These are phyloP conservation scores for Melolontha melolontha DNA, from an alignment of 2,888 invertebrate genomes.

Conservation along the genomic window DNA sequence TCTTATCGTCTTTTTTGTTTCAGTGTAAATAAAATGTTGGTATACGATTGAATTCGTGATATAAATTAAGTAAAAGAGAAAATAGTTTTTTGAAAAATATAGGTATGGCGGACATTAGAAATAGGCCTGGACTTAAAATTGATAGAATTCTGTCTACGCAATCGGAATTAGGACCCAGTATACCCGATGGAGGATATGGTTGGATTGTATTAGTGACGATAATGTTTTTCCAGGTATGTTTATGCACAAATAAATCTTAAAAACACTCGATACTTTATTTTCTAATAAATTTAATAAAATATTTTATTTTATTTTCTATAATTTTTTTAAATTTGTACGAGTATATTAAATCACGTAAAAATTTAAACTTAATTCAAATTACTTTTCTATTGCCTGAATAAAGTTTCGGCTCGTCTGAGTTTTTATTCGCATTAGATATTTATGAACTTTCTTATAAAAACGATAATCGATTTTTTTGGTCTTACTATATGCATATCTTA, in stretches of 20 bases:
- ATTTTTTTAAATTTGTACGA: no score
- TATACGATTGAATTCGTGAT: background rate
- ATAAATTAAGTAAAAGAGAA: background rate
- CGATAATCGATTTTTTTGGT: no score
- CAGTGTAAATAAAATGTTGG: slow-evolving; percentile 9
- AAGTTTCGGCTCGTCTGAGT: no score
- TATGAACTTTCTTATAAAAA: no score
- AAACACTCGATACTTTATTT: background rate
- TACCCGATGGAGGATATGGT: slow-evolving; percentile 76
- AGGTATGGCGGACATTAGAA: slow-evolving; percentile 21
- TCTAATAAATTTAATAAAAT: no score
- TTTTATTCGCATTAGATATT: no score
- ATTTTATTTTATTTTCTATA: no score
- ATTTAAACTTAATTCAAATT: no score
- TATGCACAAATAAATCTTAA: background rate
- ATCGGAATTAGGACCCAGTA: slow-evolving; percentile 75
- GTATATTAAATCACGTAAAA: no score
- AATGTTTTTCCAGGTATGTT: slow-evolving; percentile 69
- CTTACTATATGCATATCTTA: no score
- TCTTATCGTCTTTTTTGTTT: slow-evolving; percentile 6
- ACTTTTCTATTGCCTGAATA: no score
- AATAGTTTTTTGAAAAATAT: slow-evolving; percentile 1
- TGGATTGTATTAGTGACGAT: slow-evolving; percentile 74
- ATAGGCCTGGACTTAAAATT: slow-evolving; percentile 56
- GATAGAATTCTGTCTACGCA: slow-evolving; percentile 74